Conservation (phyloP, 2,113 vertebrate species). For the Ailuropoda melanoleuca region DNA sequence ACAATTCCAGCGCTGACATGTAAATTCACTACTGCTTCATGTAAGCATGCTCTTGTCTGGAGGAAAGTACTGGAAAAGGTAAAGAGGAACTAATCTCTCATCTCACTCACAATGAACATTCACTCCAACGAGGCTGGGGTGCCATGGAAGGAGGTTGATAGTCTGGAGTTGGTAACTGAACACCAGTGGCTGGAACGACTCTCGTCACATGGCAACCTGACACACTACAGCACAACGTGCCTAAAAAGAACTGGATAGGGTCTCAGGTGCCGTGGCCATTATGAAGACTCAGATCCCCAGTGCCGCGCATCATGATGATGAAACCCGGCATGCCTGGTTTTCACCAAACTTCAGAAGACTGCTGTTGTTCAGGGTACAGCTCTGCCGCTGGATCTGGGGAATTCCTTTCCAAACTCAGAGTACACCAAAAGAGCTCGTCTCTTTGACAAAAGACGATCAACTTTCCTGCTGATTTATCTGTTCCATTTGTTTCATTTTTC, state of each 20-base stretch:
- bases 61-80: not conserved
- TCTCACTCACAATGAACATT: not conserved
- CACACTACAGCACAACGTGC: not conserved
- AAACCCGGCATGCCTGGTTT: not conserved
- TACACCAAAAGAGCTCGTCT: not conserved
- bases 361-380: not conserved
- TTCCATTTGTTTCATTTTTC: not conserved
- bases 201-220: not conserved
- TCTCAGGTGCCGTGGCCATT: not conserved
- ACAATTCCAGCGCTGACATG: not conserved
- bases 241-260: not conserved
- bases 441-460: not conserved
- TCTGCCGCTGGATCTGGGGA: not conserved
- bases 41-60: not conserved
- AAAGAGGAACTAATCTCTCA: not conserved
- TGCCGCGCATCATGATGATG: not conserved
- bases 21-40: not conserved
- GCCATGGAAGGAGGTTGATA: not conserved
- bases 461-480: not conserved
- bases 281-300: not conserved
- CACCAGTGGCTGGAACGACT: not conserved
- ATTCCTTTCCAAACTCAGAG: not conserved
- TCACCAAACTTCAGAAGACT: not conserved
- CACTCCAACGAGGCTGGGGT: not conserved
- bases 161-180: not conserved